Conservation (phyloP, 2,113 vertebrate species). For the Ceratotherium simum region DNA sequence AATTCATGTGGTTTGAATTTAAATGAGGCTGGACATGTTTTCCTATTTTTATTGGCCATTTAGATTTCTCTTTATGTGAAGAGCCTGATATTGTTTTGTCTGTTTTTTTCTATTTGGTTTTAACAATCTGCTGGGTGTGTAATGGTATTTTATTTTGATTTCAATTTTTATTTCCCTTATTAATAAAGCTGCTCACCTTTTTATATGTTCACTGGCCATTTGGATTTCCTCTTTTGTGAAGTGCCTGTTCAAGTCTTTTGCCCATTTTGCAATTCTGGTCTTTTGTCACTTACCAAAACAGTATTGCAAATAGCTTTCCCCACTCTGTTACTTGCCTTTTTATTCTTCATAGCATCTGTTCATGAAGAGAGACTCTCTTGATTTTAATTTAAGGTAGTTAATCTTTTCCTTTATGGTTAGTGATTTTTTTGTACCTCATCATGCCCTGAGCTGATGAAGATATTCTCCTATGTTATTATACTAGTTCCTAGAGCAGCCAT, state of each 20-base stretch:
- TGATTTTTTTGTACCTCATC: not conserved
- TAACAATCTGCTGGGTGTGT: not conserved
- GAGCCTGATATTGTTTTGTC: not conserved
- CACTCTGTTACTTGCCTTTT: not conserved
- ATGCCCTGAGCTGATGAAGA: not conserved
- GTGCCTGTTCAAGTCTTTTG: not conserved
- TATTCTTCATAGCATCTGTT: not conserved
- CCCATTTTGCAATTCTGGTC: not conserved
- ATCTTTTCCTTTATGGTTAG: not conserved
- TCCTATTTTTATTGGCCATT: not conserved
- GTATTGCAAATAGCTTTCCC: not conserved
- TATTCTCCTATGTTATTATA: not conserved
- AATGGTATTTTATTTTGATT: not conserved
- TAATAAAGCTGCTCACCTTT: not conserved
- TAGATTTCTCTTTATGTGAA: not conserved
- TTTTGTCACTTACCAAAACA: not conserved
- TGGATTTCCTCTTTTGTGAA: not conserved
- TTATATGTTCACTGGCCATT: not conserved
- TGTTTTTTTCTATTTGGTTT: not conserved
- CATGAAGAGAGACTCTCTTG: not conserved
- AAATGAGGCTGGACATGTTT: not conserved
- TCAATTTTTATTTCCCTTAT: not conserved
- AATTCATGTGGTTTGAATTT: not conserved
- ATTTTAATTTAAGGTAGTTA: not conserved
- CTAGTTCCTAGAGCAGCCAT: not conserved